These are phyloP conservation scores for Delia radicum DNA, from an alignment of 1,140 invertebrate species.

Conservation along the genomic window DNA sequence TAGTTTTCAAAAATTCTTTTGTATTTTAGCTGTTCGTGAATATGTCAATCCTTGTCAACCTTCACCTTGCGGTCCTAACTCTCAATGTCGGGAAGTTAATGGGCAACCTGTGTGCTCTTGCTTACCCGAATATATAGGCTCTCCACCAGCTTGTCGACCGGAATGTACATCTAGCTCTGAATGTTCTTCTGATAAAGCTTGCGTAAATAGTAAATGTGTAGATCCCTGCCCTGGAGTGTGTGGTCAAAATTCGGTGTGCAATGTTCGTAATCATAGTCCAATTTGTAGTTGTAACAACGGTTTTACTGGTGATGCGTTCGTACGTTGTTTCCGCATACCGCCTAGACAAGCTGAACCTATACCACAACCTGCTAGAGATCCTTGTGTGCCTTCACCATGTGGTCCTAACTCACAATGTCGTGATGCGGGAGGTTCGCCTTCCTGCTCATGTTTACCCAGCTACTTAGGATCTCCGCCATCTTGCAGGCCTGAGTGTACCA, in stretches of 20 bases:
- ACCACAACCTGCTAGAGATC: slow-evolving; percentile 57
- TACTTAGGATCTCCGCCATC: slow-evolving; percentile 75
- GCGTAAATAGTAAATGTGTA: slow-evolving; percentile 78
- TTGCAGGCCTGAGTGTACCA: slow-evolving; percentile 80
- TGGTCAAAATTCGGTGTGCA: slow-evolving; percentile 75
- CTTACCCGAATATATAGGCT: slow-evolving; percentile 69
- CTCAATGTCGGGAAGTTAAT: slow-evolving; percentile 64
- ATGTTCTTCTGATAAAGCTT: slow-evolving; percentile 71
- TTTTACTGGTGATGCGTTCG: slow-evolving; percentile 72
- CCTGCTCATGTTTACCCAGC: slow-evolving; percentile 74
- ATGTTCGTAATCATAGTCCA: slow-evolving; percentile 73
- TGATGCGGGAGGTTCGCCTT: slow-evolving; percentile 70
- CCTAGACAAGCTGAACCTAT: slow-evolving; percentile 45
- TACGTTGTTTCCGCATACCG: slow-evolving; percentile 48
- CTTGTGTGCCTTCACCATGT: slow-evolving; percentile 80
- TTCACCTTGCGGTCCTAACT: slow-evolving; percentile 71
- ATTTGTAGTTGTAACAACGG: slow-evolving; percentile 72
- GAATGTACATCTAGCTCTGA: slow-evolving; percentile 76
- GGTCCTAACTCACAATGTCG: slow-evolving; percentile 79
- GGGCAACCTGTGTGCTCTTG: slow-evolving; percentile 74
- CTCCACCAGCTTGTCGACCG: slow-evolving; percentile 74
- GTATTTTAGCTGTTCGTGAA: slow-evolving; percentile 41
- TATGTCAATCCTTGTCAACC: slow-evolving; percentile 67
- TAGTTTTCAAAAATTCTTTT: neutral
- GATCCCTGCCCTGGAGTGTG: slow-evolving; percentile 78